These are phyloP conservation scores for Chrysopilus asiliformis DNA, from an alignment of 2,888 invertebrate species.

Conservation along the genomic window DNA sequence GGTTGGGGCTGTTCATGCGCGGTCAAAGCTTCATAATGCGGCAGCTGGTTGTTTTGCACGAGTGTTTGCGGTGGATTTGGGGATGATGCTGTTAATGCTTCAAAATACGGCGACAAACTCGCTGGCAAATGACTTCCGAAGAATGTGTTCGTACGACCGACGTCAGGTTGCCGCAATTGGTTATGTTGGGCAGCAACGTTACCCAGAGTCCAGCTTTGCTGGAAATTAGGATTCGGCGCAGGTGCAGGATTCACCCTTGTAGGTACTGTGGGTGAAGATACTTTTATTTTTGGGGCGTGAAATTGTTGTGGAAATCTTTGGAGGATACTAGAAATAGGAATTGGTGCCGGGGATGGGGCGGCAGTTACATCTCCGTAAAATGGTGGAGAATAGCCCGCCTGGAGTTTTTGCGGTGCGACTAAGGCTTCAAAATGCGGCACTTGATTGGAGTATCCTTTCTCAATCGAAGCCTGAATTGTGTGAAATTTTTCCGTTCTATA, in stretches of 20 bases:
- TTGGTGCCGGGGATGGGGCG: not conserved
- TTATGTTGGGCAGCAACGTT: no score
- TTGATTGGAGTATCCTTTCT: not conserved
- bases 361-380: no score
- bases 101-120: not conserved
- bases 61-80: not conserved
- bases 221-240: no score
- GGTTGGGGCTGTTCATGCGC: not conserved
- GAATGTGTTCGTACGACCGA: not conserved
- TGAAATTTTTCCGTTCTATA: no score
- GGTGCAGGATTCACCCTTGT: not conserved
- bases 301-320: no score
- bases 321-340: not conserved
- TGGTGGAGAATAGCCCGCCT: no score
- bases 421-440: slow-evolving; percentile 6
- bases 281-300: not conserved
- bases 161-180: not conserved
- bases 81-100: not conserved
- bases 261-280: not conserved
- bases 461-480: not conserved
- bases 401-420: slow-evolving; percentile 4
- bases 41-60: not conserved
- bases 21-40: slow-evolving; percentile 5
- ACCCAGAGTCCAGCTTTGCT: no score
- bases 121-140: not conserved